Percentiles rank a stretch among this genome's conserved stretches.
Conservation (phyloP, 2,113 vertebrate genomes). For the Narcine bancroftii region DNA sequence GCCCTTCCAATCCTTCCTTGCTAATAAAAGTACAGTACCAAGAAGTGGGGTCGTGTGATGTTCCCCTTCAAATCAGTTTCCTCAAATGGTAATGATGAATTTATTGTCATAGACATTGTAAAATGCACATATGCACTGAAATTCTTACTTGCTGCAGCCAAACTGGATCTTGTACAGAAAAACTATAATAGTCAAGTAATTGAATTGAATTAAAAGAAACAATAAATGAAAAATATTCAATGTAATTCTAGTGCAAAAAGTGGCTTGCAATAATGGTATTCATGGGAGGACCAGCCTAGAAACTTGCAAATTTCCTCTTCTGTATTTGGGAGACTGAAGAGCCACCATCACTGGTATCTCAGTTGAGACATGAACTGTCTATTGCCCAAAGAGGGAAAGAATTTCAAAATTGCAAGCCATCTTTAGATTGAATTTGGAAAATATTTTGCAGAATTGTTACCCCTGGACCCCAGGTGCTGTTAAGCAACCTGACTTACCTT, state of each 20-base stretch:
- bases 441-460: neutral
- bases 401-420: neutral
- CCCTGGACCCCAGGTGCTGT: neutral
- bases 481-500: neutral
- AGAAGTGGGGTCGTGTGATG: neutral
- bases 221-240: no score
- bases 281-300: neutral
- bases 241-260: no score
- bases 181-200: no score
- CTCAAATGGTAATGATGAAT: no score
- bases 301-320: neutral
- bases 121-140: no score
- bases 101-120: no score
- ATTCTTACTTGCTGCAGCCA: no score
- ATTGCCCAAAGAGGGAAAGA: neutral
- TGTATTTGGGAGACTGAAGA: neutral
- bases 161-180: no score
- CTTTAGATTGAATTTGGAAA: neutral
- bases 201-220: no score
- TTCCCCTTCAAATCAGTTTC: neutral
- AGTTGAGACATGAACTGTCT: neutral
- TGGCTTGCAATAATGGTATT: no score
- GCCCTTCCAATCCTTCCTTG: no score
- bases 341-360: neutral
- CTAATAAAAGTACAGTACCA: neutral